Percentiles rank a stretch among this genome's conserved stretches.
Conservation (phyloP, 2,797 vertebrate species). For the Mycteria americana region DNA sequence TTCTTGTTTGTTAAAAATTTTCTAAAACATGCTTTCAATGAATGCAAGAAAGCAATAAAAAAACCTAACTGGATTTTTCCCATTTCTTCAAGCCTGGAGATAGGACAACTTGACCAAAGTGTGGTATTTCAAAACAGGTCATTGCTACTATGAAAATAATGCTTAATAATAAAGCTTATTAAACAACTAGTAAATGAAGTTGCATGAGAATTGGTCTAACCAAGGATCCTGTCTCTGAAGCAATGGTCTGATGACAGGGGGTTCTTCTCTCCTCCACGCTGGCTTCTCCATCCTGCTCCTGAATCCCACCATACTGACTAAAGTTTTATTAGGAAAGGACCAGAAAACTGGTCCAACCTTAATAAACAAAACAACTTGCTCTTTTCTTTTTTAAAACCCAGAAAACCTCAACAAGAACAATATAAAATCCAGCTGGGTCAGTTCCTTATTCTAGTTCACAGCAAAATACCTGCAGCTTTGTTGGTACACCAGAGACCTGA, state of each 20-base stretch:
- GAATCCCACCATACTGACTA: not conserved
- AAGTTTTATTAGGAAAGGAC: not conserved
- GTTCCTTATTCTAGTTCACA: not conserved
- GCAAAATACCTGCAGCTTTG: not conserved
- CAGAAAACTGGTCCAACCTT: not conserved
- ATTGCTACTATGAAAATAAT: not conserved
- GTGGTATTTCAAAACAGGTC: not conserved
- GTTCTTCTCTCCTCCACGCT: not conserved
- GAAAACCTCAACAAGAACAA: not conserved
- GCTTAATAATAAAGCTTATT: not conserved
- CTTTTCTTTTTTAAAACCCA: not conserved
- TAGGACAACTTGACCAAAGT: not conserved
- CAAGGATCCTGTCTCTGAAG: not conserved
- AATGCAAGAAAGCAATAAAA: not conserved
- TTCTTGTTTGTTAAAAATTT: not conserved
- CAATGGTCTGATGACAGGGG: not conserved
- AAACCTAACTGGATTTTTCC: not conserved
- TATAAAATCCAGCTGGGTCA: not conserved
- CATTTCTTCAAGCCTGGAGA: not conserved
- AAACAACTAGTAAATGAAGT: not conserved
- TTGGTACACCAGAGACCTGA: not conserved
- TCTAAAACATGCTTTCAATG: not conserved
- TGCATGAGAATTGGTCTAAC: not conserved
- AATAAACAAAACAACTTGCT: not conserved
- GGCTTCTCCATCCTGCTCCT: not conserved